Evolutionary conservation across 2,113 vertebrate genomes (phyloP), one percentile per base, ranked within the genome.

Genomic region (Anarhynchus alexandrinus): DNA sequence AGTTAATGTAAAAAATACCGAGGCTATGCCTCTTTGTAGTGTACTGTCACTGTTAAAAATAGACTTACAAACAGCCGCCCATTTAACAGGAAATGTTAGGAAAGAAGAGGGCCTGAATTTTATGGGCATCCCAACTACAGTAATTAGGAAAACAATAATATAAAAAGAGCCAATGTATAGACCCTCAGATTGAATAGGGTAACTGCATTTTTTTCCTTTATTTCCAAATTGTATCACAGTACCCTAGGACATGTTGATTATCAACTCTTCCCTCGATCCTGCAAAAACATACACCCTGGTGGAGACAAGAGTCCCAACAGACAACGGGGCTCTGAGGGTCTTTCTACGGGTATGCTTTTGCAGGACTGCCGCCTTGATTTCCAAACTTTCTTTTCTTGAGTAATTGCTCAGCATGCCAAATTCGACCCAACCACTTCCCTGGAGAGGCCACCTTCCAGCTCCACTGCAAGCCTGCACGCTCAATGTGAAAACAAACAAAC

Each of bases 11-110:
- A 96, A 94, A 94, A 94, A 96, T 67, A 93, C 9, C 80, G 90
- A 97, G 94, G 89, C 89, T 34, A 27, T 10, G 82, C 96, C 98
- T 97, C 97, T 82, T 73, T 82, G 96, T 97, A 98, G 98, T 97
- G 97, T 98, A 95, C 69, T 96, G 93, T 69, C 83, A 93, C 88
- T 96, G 96, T 67, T 94, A 95, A 97, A 97, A 98, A 95, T 17
- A 94, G 97, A 98, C 86, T 96, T 92, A 97, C 59, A 96, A 98
- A 97, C 58, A 94, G 96, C 67, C 90, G 1, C 94, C 88, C 91
- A 74, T 72, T 82, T 71, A 84, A 59, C 69, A 77, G 82, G 83
- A 78, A 96, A 92, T 38, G 70, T 57, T 83, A 96, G 86, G 77
- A 84, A 96, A 88, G 90, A 89, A 77, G 89, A 95, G 84, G 77